Conservation (phyloP, 2,888 invertebrate species). For the Rhodophaea formosa region DNA sequence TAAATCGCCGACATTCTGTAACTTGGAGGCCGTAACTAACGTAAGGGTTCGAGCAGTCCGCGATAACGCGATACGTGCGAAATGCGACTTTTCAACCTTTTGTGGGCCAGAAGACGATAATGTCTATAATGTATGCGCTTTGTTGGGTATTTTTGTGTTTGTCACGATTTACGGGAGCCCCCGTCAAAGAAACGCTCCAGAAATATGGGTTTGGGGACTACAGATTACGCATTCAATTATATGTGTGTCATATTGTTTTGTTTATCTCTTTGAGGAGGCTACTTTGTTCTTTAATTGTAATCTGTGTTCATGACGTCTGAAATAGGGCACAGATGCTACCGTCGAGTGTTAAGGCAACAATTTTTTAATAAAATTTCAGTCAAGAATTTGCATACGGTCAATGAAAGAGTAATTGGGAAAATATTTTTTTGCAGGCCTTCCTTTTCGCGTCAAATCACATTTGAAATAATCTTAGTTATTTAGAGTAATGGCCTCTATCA, state of each 20-base stretch:
- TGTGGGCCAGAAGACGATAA: slow-evolving; percentile 72
- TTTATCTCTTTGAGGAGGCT: slow-evolving; percentile 1
- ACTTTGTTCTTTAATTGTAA: background rate
- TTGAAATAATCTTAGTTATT: too few species aligned
- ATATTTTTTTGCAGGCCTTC: too few species aligned
- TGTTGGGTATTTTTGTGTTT: slow-evolving; percentile 68
- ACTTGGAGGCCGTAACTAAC: slow-evolving; percentile 48
- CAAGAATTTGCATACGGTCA: too few species aligned
- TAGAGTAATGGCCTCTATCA: too few species aligned
- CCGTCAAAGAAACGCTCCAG: slow-evolving; percentile 30
- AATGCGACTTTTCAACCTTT: slow-evolving; percentile 79
- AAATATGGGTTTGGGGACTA: slow-evolving; percentile 3
- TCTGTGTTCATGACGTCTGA: background rate
- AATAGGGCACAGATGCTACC: too few species aligned
- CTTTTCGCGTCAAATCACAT: too few species aligned
- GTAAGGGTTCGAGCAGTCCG: slow-evolving; percentile 72
- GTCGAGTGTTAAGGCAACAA: too few species aligned
- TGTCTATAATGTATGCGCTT: slow-evolving; percentile 70
- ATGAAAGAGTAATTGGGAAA: too few species aligned
- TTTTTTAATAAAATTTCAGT: too few species aligned
- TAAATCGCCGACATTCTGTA: slow-evolving; percentile 32
- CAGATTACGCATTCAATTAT: slow-evolving; percentile 6
- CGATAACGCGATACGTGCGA: slow-evolving; percentile 75
- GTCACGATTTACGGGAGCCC: slow-evolving; percentile 58
- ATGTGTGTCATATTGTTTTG: background rate